phyloP scores from a whole-genome alignment of 2,888 invertebrate species.

The Melipona beecheii region DNA sequence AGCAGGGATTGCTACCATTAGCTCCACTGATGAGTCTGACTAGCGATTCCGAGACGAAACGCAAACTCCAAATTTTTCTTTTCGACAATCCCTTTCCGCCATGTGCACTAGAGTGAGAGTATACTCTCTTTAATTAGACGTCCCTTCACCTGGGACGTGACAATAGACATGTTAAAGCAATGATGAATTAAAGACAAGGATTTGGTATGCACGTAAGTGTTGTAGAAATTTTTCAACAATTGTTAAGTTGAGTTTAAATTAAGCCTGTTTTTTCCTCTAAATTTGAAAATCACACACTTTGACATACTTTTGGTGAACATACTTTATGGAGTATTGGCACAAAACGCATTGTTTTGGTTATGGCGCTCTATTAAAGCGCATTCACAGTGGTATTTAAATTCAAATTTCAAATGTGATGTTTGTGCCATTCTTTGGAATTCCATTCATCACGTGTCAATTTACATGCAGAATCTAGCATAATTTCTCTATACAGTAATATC shows the following conservation, averaged over 20 bases:
- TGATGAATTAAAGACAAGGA: not conserved
- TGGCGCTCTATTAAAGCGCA: not conserved
- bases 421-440: not conserved
- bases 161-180: constrained; percentile 86
- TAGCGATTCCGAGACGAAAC: no score
- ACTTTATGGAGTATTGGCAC: not conserved
- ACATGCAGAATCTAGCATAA: not conserved
- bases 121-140: no score
- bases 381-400: not conserved
- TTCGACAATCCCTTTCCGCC: no score
- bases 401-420: not conserved
- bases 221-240: not conserved
- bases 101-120: no score
- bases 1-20: no score
- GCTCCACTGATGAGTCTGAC: no score
- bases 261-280: not conserved
- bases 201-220: not conserved
- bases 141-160: no score
- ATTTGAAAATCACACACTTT: not conserved
- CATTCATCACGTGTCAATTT: not conserved
- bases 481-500: not conserved
- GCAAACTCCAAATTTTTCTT: no score
- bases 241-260: not conserved
- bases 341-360: not conserved
- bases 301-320: no score